Evolutionary conservation across 2,888 invertebrate species (phyloP).

Genomic region (Conops quadrifasciatus): DNA sequence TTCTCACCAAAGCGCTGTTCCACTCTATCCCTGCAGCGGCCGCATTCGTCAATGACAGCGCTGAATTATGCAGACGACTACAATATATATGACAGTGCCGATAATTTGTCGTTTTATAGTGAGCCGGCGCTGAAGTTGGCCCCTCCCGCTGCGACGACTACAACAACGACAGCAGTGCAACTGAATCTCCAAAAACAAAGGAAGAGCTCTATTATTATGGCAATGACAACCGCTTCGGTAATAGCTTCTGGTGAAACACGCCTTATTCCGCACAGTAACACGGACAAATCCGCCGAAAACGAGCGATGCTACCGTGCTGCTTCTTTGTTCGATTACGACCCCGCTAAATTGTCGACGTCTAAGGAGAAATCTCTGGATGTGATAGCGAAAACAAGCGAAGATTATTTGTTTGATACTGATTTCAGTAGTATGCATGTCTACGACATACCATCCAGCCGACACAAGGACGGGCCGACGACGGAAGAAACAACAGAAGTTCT

Average conservation of each 20-base stretch:
- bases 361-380: slow-evolving; percentile 4
- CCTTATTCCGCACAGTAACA: slow-evolving; percentile 47
- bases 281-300: neutral
- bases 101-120: slow-evolving; percentile 54
- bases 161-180: slow-evolving; percentile 40
- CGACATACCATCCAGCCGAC: no score
- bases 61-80: slow-evolving; percentile 74
- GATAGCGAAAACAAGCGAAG: neutral
- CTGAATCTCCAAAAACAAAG: slow-evolving; percentile 48
- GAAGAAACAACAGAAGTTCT: no score
- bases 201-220: slow-evolving; percentile 55
- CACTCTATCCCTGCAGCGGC: slow-evolving; percentile 42
- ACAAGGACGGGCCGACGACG: slow-evolving; percentile 29
- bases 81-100: slow-evolving; percentile 45
- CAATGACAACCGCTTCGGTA: slow-evolving; percentile 59
- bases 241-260: slow-evolving; percentile 60
- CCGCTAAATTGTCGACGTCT: neutral
- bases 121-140: no score
- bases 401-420: slow-evolving; percentile 10
- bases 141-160: no score
- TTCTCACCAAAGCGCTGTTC: neutral
- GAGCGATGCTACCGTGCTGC: neutral
- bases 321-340: slow-evolving; percentile 26
- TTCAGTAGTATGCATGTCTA: no score
- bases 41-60: slow-evolving; percentile 58